Conservation (phyloP, 2,888 invertebrate species). For the Lamellibrachia columna region DNA sequence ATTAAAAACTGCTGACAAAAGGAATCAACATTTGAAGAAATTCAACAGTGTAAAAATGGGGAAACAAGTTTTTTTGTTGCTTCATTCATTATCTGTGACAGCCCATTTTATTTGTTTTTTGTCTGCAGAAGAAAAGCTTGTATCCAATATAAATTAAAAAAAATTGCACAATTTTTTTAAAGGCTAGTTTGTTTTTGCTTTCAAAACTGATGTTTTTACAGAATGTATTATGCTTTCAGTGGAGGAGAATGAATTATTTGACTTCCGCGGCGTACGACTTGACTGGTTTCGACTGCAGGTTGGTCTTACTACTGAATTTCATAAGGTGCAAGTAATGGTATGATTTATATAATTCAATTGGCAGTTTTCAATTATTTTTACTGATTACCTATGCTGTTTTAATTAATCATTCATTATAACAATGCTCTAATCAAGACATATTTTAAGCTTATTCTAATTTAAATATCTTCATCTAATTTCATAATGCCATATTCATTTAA, state of each 20-base stretch:
- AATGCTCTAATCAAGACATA: no score
- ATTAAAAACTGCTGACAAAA: neutral
- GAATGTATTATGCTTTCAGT: slow-evolving; percentile 69
- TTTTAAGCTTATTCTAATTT: no score
- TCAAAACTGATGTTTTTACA: neutral
- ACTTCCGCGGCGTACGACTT: slow-evolving; percentile 91
- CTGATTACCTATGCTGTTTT: no score
- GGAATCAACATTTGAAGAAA: slow-evolving; percentile 1
- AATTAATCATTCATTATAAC: no score
- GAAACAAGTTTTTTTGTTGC: neutral
- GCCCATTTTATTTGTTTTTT: neutral
- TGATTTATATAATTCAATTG: neutral
- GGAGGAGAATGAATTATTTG: slow-evolving; percentile 93
- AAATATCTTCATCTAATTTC: no score
- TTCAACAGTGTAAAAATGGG: neutral
- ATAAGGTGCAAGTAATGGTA: neutral
- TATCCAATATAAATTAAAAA: neutral
- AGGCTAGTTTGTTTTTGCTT: neutral
- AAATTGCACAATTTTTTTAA: neutral
- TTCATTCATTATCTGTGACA: neutral
- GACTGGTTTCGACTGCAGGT: slow-evolving; percentile 97
- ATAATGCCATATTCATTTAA: no score
- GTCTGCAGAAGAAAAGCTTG: neutral
- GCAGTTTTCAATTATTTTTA: no score
- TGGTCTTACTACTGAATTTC: slow-evolving; percentile 26